These are phyloP conservation scores for Trypoxylus dichotomus DNA, from an alignment of 1,140 invertebrate genomes.

Conservation along the genomic window DNA sequence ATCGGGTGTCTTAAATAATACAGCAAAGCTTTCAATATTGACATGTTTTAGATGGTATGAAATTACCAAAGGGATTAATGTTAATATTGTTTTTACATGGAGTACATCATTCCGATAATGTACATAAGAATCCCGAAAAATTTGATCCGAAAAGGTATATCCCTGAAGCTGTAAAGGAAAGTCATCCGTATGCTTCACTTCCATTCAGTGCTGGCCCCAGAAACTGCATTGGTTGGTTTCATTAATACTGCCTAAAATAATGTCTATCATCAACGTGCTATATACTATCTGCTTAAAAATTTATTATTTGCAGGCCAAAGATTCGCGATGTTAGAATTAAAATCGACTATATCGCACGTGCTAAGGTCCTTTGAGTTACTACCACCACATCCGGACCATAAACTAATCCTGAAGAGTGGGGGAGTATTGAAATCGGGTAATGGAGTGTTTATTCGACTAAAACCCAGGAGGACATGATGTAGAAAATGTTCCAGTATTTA, in stretches of 20 bases:
- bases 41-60: constrained; percentile 53
- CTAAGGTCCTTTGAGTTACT: constrained; percentile 64
- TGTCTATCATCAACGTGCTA: not conserved
- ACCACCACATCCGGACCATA: constrained; percentile 46
- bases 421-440: constrained; percentile 53
- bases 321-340: constrained; percentile 78
- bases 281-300: not conserved
- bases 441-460: constrained; percentile 37
- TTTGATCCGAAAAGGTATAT: constrained; percentile 81
- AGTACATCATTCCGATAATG: constrained; percentile 67
- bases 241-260: too few relatives aligned
- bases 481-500: too few relatives aligned
- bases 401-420: constrained; percentile 47
- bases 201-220: constrained; percentile 71
- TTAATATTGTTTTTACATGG: constrained; percentile 58
- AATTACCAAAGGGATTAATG: constrained; percentile 57
- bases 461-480: too few relatives aligned
- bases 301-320: constrained; percentile 63
- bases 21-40: constrained; percentile 16
- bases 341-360: constrained; percentile 68
- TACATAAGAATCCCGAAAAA: constrained; percentile 70
- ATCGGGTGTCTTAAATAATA: constrained; percentile 28
- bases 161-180: constrained; percentile 58
- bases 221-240: constrained; percentile 68
- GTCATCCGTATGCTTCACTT: constrained; percentile 61